Evolutionary conservation across 1,140 invertebrate genomes (phyloP), one percentile per base, ranked within the genome.

Genomic region (Pseudomyrmex dendroicus): DNA sequence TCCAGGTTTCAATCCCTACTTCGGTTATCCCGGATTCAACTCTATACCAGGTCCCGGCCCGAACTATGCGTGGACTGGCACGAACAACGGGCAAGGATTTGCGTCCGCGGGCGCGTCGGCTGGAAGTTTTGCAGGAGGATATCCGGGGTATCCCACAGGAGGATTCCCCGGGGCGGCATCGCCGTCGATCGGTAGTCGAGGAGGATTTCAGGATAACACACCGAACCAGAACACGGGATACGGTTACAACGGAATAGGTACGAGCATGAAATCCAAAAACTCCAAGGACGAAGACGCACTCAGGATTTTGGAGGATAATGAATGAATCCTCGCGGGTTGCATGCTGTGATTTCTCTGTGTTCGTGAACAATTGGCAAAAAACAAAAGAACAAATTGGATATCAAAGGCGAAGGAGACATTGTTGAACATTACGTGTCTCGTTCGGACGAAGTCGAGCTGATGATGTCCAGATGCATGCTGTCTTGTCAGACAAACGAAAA

Each of bases 21-120:
- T 50, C 15, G 25, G 22, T 64, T 63, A 82, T 59, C 59, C 86
- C 12, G 35, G 46, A 25, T 44, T 48, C 46, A 70, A 88, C 17
- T 66, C 64, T 57, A 63, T 61, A 57, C 72, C 86, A 52, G 20
- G 13, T 63, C 13, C 61, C 8, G 22, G 15, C 0, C 76, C 74
- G 22, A 74, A 74, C 2, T 73, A 67, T 17, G 73, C 84, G 3
- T 83, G 77, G 84, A 64, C 77, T 0, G 61, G 72, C 10, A 44
- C 76, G 1, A 82, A 17, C 62, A 44, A 12, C 2, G 86, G 66
- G 20, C 44, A 17, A 20, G 87, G 87, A 46, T 12, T 13, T 20
- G 74, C 73, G 1, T 59, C 70, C 12, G 67, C 86, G 2, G 73
- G 83, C 25, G 83, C 85, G 9, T 84, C 84, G 8, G 80, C 83